These are phyloP conservation scores for Micoletzkya japonica DNA, from an alignment of 2,888 invertebrate species.

Conservation along the genomic window DNA sequence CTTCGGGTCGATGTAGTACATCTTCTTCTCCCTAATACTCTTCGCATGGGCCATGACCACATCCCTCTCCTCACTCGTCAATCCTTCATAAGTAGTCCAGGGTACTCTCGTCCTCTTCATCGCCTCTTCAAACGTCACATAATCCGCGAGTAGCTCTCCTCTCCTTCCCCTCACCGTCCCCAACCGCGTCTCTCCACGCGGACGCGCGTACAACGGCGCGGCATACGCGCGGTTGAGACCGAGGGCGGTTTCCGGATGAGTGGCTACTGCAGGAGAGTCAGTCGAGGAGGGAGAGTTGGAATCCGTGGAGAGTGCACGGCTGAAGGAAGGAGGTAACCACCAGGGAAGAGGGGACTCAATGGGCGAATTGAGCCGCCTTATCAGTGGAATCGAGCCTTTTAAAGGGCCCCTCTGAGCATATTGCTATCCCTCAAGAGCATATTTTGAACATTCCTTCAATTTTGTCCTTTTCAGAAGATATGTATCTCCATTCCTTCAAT, in stretches of 20 bases:
- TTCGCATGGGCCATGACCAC: conserved; percentile 56
- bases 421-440: no score
- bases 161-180: conserved; percentile 45
- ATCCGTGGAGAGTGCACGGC: conserved; percentile 31
- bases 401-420: no score
- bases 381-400: no score
- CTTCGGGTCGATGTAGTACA: conserved; percentile 53
- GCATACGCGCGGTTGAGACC: conserved; percentile 36
- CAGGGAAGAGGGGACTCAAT: background rate
- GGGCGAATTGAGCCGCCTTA: no score
- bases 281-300: conserved; percentile 22
- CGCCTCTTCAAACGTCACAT: conserved; percentile 58
- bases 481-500: no score
- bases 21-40: conserved; percentile 54
- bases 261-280: background rate
- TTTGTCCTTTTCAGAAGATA: no score
- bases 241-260: conserved; percentile 27
- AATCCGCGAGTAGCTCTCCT: conserved; percentile 57
- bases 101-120: conserved; percentile 48
- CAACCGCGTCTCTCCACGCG: conserved; percentile 39
- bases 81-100: conserved; percentile 49
- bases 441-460: no score
- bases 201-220: conserved; percentile 50
- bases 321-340: conserved; percentile 27
- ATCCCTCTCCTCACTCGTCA: conserved; percentile 53